phyloP scores from a whole-genome alignment of 2,888 invertebrate species.

The Thecocarcelia acutangulata region DNA sequence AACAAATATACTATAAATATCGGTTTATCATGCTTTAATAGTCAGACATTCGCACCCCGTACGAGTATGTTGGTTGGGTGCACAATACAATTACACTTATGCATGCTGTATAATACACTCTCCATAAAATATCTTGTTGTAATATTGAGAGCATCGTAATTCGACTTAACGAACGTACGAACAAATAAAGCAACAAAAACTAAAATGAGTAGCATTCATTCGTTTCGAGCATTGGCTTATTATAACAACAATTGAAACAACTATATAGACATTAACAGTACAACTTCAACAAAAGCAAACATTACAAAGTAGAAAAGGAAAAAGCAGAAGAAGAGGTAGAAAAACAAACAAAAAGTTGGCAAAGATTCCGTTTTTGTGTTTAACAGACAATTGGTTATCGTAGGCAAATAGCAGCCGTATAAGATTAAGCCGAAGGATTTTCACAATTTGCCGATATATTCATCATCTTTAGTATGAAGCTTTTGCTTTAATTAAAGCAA shows the following conservation, averaged over 20 bases:
- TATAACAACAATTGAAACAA: conserved; percentile 27
- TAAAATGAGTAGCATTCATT: conserved; percentile 43
- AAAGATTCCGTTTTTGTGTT: conserved; percentile 38
- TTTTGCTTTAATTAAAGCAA: neutral
- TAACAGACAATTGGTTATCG: conserved; percentile 27
- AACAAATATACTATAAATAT: conserved; percentile 6
- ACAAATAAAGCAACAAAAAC: conserved; percentile 40
- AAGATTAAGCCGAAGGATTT: conserved; percentile 16
- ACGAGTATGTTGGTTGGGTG: conserved; percentile 11
- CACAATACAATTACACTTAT: conserved; percentile 51
- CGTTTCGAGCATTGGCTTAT: conserved; percentile 45
- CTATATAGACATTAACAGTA: neutral
- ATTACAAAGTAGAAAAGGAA: neutral
- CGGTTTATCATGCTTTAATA: conserved; percentile 31
- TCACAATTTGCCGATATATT: conserved; percentile 12
- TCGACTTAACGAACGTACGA: conserved; percentile 47
- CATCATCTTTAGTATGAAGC: neutral
- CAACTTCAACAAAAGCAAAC: conserved; percentile 22
- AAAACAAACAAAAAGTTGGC: conserved; percentile 34
- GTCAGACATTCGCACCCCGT: conserved; percentile 27
- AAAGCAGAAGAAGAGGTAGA: no score
- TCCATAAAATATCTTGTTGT: conserved; percentile 65
- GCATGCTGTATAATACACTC: conserved; percentile 57
- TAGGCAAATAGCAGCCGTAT: conserved; percentile 38
- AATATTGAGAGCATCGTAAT: conserved; percentile 68